Evolutionary conservation across 2,797 vertebrate genomes (phyloP).

Genomic region (Rhinogobio ventralis): DNA sequence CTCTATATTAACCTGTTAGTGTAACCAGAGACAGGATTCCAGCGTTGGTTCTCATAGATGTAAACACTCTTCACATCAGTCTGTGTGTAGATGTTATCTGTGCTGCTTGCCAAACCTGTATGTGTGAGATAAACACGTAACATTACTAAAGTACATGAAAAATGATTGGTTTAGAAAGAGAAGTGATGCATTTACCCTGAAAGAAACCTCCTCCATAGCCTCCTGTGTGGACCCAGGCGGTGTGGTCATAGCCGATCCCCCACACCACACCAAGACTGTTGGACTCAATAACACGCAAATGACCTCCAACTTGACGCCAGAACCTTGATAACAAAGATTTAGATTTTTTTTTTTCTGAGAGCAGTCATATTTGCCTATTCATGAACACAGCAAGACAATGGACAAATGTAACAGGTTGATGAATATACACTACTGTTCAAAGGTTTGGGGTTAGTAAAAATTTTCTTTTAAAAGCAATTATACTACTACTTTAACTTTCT

Average conservation of each 20-base stretch:
- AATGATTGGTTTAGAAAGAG: background rate
- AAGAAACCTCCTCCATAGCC: conserved; percentile 92
- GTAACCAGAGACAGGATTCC: conserved; percentile 96
- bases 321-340: conserved; percentile 80
- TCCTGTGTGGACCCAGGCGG: conserved; percentile 90
- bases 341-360: background rate
- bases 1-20: conserved; percentile 83
- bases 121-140: background rate
- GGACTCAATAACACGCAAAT: conserved; percentile 88
- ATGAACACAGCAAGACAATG: background rate
- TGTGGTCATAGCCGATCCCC: conserved; percentile 93
- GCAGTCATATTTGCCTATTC: background rate
- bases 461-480: background rate
- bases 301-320: conserved; percentile 95
- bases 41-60: conserved; percentile 98
- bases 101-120: conserved; percentile 86
- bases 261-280: conserved; percentile 90
- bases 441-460: background rate
- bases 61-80: conserved; percentile 90
- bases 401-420: background rate
- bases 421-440: background rate
- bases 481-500: background rate
- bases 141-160: background rate
- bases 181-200: conserved; percentile 79
- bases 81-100: conserved; percentile 89